Conservation (phyloP, 2,888 invertebrate species). For the Ophion ventricosus region DNA sequence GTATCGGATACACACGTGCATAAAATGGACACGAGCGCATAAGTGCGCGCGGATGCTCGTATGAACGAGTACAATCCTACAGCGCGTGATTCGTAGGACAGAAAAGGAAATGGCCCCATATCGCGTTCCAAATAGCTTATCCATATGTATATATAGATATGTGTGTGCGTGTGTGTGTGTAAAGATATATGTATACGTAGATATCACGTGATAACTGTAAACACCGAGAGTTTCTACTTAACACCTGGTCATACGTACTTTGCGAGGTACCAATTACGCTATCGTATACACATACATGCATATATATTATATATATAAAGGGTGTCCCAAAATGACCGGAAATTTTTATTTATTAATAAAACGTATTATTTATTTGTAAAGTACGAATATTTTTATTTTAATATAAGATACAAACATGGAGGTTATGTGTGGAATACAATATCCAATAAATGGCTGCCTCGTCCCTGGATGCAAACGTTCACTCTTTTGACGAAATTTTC, state of each 20-base stretch:
- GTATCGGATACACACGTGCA: constrained; percentile 4
- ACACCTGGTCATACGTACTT: constrained; percentile 45
- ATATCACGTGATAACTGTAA: constrained; percentile 53
- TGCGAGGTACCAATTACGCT: constrained; percentile 31
- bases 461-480: too few relatives aligned
- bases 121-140: constrained; percentile 59
- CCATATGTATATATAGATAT: constrained; percentile 1
- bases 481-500: too few relatives aligned
- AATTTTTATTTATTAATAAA: too few relatives aligned
- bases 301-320: too few relatives aligned
- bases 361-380: too few relatives aligned
- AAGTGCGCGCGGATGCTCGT: not conserved
- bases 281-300: constrained; percentile 8
- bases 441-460: too few relatives aligned
- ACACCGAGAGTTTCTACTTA: constrained; percentile 51
- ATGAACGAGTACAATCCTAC: not conserved
- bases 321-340: too few relatives aligned
- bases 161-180: too few relatives aligned
- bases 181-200: not conserved
- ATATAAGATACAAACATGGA: too few relatives aligned
- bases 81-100: constrained; percentile 32
- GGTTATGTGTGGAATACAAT: too few relatives aligned
- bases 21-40: constrained; percentile 8
- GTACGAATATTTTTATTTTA: too few relatives aligned
- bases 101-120: constrained; percentile 54